Evolutionary conservation across 2,888 invertebrate species (phyloP), one percentile per base, ranked within the genome.

Genomic region (Agrotis exclamationis): DNA sequence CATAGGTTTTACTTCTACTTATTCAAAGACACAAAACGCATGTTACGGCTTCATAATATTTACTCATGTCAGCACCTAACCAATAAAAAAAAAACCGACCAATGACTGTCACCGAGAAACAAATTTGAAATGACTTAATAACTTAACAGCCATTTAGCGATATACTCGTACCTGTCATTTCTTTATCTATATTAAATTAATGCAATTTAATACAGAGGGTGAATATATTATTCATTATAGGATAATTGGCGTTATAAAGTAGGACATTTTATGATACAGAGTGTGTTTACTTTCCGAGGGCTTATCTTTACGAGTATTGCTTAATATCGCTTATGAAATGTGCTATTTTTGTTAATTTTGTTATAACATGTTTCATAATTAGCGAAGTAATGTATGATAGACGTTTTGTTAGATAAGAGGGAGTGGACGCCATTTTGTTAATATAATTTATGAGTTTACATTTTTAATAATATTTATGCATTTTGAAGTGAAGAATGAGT

Each of bases 231-330:
- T 73, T 75, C 77, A 74, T 86, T 84, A 75, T 86, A 84, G 86
- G 82, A 82, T 89, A 89, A 90, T 86, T 87, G 80, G 81, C 78
- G 86, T 87, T 84, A 85, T 90, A 89, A 90, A 89, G 84, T 87
- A 83, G 74, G 86, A 83, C 81, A 87, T 85, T 90, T 92, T 90
- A 91, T 86, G 87, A 85, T 82, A 85, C 71, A 70, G 81, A 86
- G 88, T 74, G 86, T 85, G 84, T 85, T 87, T 85, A 76, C 39
- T 79, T 84, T 68, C 33, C 54, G 33, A 51, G 39, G 70, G 76
- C 82, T 87, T 87, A 86, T 87, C 86, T 89, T 89, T 89, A 89
- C 83, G 87, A 85, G 79, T 87, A 87, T 84, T 87, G 67, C 68
- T 73, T 85, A 79, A 75, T 82, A 85, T 74, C 76, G 82, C 80